A percentile compares a stretch with the other conserved stretches of the same genome.
phyloP scores from a whole-genome alignment of 64 coral and sea anemone genomes.

The Actinia equina region DNA sequence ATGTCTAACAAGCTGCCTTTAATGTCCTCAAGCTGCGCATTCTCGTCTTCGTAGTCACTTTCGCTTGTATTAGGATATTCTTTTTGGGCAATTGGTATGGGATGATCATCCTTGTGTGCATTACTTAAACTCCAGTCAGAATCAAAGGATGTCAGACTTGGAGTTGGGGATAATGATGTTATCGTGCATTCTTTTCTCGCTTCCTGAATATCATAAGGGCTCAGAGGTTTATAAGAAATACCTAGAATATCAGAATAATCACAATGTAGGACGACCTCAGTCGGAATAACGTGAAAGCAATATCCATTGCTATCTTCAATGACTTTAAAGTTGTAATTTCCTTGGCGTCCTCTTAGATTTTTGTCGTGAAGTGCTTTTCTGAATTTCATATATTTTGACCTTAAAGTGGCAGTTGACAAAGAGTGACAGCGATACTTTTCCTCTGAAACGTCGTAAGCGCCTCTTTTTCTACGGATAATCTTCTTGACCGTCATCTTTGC shows the following conservation, averaged over 20 bases:
- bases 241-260: background rate
- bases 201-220: background rate
- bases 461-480: background rate
- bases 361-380: background rate
- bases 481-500: background rate
- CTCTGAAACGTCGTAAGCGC: background rate
- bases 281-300: conserved; percentile 10
- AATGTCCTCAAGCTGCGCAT: background rate
- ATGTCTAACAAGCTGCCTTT: conserved; percentile 1
- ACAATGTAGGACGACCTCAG: background rate
- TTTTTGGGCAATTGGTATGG: background rate
- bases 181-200: background rate
- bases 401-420: background rate
- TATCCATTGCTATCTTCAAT: conserved; percentile 8
- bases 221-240: conserved; percentile 9
- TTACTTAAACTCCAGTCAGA: background rate
- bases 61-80: background rate
- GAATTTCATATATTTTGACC: background rate
- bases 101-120: background rate
- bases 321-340: conserved; percentile 5
- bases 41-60: background rate
- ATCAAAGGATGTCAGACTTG: background rate
- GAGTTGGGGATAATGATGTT: background rate
- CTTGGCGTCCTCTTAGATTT: background rate
- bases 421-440: background rate